phyloP scores from a whole-genome alignment of 1,140 invertebrate genomes.

The Drosophila grimshawi region DNA sequence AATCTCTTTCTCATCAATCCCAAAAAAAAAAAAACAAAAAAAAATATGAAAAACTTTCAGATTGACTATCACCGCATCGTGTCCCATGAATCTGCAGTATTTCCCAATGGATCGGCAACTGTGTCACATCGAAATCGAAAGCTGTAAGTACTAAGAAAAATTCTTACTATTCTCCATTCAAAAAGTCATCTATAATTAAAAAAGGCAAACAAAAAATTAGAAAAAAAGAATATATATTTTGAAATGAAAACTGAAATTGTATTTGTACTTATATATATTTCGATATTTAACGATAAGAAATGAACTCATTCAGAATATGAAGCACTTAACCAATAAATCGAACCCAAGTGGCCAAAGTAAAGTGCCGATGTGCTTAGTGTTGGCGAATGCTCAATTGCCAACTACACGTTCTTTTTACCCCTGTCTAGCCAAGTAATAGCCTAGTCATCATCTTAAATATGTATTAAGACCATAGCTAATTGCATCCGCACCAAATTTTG shows the following conservation, averaged over 20 bases:
- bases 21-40: constrained; percentile 37
- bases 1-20: constrained; percentile 37
- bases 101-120: constrained; percentile 99
- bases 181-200: background rate
- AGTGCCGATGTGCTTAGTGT: constrained; percentile 45
- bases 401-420: background rate
- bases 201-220: constrained; percentile 27
- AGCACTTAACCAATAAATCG: constrained; percentile 42
- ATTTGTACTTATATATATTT: constrained; percentile 39
- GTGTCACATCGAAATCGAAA: constrained; percentile 99
- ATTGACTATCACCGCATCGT: constrained; percentile 98
- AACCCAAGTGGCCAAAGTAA: constrained; percentile 56
- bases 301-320: constrained; percentile 79
- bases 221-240: constrained; percentile 17
- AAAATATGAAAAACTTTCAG: constrained; percentile 85
- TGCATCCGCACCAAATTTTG: constrained; percentile 51
- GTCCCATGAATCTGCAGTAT: constrained; percentile 98
- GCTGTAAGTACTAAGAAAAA: constrained; percentile 92
- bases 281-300: constrained; percentile 51
- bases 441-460: background rate
- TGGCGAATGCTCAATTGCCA: constrained; percentile 23
- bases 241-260: constrained; percentile 52
- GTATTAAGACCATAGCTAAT: constrained; percentile 25
- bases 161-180: background rate
- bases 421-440: background rate